These are phyloP conservation scores for Sebastiscus tertius DNA, from an alignment of 2,797 vertebrate genomes.

Conservation along the genomic window DNA sequence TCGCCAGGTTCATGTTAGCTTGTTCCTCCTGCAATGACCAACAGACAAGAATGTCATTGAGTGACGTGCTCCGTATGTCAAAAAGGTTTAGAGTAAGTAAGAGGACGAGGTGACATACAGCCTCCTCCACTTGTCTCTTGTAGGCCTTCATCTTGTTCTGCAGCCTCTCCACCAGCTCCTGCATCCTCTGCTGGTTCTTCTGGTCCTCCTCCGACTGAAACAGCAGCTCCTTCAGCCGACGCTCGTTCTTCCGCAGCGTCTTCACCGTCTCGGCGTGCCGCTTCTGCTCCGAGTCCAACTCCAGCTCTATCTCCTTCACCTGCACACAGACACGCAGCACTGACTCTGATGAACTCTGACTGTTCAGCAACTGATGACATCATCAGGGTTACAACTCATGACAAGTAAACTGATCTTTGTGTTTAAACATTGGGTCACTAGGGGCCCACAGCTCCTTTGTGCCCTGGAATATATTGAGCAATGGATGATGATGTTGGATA, in stretches of 20 bases:
- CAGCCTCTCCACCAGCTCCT: slow-evolving; percentile 87
- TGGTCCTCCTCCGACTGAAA: slow-evolving; percentile 89
- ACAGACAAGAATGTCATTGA: neutral
- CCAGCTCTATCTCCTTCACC: slow-evolving; percentile 86
- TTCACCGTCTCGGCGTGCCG: slow-evolving; percentile 84
- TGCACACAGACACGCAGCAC: slow-evolving; percentile 28
- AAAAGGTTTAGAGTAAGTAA: neutral
- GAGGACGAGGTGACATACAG: slow-evolving; percentile 63
- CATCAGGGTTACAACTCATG: neutral
- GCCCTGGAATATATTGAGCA: neutral
- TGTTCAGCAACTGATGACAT: neutral
- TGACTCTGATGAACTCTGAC: neutral
- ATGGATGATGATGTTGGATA: neutral
- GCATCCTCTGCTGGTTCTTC: slow-evolving; percentile 87
- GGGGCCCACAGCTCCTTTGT: neutral
- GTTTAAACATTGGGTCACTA: neutral
- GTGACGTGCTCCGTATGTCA: neutral
- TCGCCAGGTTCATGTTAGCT: slow-evolving; percentile 85
- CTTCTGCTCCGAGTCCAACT: slow-evolving; percentile 86
- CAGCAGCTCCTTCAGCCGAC: slow-evolving; percentile 86
- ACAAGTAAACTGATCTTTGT: neutral
- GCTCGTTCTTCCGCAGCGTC: slow-evolving; percentile 86
- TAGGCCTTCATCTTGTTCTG: slow-evolving; percentile 89
- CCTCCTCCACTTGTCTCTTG: slow-evolving; percentile 89
- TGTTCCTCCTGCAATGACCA: slow-evolving; percentile 81